phyloP scores from a whole-genome alignment of 2,113 vertebrate species.

The Tenebrosternarchus preto region DNA sequence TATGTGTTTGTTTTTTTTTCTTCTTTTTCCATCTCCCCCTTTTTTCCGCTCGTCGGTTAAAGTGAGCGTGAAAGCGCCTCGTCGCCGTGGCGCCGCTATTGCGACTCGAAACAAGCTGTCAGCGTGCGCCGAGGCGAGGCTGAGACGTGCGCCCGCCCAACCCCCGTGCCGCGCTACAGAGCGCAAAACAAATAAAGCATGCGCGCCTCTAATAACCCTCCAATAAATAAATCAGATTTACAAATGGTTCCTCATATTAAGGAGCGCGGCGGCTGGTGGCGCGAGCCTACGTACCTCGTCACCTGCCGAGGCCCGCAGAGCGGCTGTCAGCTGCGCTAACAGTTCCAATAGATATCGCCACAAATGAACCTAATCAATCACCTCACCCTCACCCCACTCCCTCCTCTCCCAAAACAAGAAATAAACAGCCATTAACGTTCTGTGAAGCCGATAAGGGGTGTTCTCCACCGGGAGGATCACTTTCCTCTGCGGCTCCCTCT shows the following conservation, averaged over 20 bases:
- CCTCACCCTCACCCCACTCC: constrained; percentile 11
- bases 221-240: constrained; percentile 60
- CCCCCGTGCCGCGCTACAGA: constrained; percentile 19
- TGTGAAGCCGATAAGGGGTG: constrained; percentile 43
- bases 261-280: constrained; percentile 39
- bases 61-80: constrained; percentile 62
- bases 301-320: constrained; percentile 45
- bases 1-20: constrained; percentile 42
- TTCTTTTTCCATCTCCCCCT: constrained; percentile 51
- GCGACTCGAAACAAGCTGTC: constrained; percentile 67
- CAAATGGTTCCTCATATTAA: constrained; percentile 63
- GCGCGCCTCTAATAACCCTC: constrained; percentile 50
- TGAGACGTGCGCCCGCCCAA: constrained; percentile 37
- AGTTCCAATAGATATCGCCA: constrained; percentile 60
- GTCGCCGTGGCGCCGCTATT: constrained; percentile 57
- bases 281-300: constrained; percentile 26
- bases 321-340: constrained; percentile 62
- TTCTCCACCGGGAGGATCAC: constrained; percentile 47
- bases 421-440: constrained; percentile 60
- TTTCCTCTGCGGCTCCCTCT: constrained; percentile 30
- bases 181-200: constrained; percentile 45
- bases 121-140: constrained; percentile 51
- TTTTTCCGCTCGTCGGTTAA: constrained; percentile 55
- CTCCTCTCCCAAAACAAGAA: constrained; percentile 39
- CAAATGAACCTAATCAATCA: constrained; percentile 75